Evolutionary conservation across 1,140 invertebrate species (phyloP), one percentile per base, ranked within the genome.

Genomic region (Drusus annulatus): DNA sequence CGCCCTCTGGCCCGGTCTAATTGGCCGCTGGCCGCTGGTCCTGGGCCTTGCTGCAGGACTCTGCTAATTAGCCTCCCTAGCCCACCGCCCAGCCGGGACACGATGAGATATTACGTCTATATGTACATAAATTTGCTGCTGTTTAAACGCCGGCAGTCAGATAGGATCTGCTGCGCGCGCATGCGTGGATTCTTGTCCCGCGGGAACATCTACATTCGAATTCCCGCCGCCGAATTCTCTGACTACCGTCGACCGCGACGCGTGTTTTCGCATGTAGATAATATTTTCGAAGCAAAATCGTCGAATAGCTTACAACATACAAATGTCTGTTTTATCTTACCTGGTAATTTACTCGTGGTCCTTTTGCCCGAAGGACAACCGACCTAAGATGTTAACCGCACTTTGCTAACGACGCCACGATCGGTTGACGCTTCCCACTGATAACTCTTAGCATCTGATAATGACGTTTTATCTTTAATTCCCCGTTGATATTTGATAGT

Each of bases 71-170:
- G 50, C 71, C 51, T 16, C 31, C 50, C 71, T 65, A 51, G 68
- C 68, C 21, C 65, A 45, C 65, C 28, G 45, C 65, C 50, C 68
- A 45, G 36, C 36, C 36, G 36, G 36, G 36, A 45, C 36, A 45
- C 36, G 80, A 81, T 81, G 80, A 81, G 75, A 81, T 81, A 81
- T 81, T 78, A 81, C 76, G 62, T 60, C 80, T 81, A 71, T 78
- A 62, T 75, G 76, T 78, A 75, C 80, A 81, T 81, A 81, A 81
- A 81, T 81, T 78, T 78, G 76, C 76, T 77, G 71, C 60, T 52
- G 58, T 54, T 77, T 52, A 77, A 77, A 65, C 58, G 76, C 76
- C 52, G 28, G 62, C 76, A 50, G 16, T 13, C 45, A 69, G 76
- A 78, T 78, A 78, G 50, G 51, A 78, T 78, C 76, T 65, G 76